Evolutionary conservation across 2,113 vertebrate genomes (phyloP), one percentile per base, ranked within the genome.

Genomic region (Leiothrix lutea): DNA sequence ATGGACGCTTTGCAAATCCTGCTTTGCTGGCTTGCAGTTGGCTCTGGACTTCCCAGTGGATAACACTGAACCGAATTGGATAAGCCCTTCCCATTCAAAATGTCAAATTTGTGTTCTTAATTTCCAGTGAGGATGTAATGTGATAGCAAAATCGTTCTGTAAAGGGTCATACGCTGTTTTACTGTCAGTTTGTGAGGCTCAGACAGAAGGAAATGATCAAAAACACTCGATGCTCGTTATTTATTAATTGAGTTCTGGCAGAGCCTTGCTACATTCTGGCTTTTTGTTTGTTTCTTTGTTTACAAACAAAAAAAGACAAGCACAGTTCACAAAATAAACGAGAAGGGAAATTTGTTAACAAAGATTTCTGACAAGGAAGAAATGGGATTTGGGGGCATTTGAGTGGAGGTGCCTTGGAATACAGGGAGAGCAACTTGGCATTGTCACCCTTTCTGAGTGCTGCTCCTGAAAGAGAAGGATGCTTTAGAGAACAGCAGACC

Each of bases 201-300:
- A 83, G 79, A 65, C 87, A 92, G 91, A 95, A 95, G 91, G 91
- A 95, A 95, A 92, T 95, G 61, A 93, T 95, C 57, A 88, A 67
- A 96, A 96, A 0, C 87, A 86, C 81, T 94, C 12, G 2, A 66
- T 94, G 86, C 87, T 91, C 14, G 21, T 96, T 95, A 94, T 92
- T 97, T 96, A 95, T 97, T 96, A 95, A 96, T 92, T 95, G 94
- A 88, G 69, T 95, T 96, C 94, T 97, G 95, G 95, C 94, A 96
- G 62, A 90, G 54, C 57, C 74, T 88, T 94, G 65, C 60, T 74
- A 12, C 81, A 51, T 91, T 95, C 91, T 93, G 90, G 45, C 45
- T 92, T 96, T 93, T 93, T 93, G 78, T 95, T 90, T 94, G 65
- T 92, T 92, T 92, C 88, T 94, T 92, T 94, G 77, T 97, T 96